A percentile compares a stretch with the other conserved stretches of the same genome.
phyloP scores from a whole-genome alignment of 2,113 vertebrate genomes.

The Calcarius ornatus region DNA sequence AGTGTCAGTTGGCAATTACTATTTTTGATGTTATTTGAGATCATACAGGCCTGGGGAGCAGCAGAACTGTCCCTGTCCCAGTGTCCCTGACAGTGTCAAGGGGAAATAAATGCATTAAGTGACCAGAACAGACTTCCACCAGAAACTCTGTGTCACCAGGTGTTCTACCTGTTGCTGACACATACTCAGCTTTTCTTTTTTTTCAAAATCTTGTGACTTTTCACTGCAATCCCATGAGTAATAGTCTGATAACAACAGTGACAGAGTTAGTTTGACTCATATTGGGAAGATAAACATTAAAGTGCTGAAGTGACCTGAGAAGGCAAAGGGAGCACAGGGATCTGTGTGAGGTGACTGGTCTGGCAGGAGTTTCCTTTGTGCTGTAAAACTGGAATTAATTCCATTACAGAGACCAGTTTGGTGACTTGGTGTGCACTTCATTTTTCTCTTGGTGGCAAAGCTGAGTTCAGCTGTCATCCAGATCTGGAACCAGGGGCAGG shows the following conservation, averaged over 20 bases:
- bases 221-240: background rate
- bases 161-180: background rate
- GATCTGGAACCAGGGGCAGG: background rate
- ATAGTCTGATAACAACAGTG: background rate
- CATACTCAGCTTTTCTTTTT: background rate
- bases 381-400: background rate
- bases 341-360: background rate
- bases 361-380: background rate
- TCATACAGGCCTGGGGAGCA: background rate
- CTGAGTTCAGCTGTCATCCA: background rate
- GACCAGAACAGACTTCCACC: background rate
- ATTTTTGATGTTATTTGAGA: constrained; percentile 6
- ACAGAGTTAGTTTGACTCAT: background rate
- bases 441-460: background rate
- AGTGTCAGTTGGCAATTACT: background rate
- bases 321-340: background rate
- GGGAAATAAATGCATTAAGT: background rate
- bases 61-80: background rate
- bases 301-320: background rate
- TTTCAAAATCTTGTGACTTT: background rate
- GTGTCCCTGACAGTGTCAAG: background rate
- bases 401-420: background rate
- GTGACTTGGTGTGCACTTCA: accelerated
- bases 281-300: background rate
- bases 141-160: background rate